phyloP scores from a whole-genome alignment of 2,113 vertebrate genomes.

The human (Homo sapiens) region DNA sequence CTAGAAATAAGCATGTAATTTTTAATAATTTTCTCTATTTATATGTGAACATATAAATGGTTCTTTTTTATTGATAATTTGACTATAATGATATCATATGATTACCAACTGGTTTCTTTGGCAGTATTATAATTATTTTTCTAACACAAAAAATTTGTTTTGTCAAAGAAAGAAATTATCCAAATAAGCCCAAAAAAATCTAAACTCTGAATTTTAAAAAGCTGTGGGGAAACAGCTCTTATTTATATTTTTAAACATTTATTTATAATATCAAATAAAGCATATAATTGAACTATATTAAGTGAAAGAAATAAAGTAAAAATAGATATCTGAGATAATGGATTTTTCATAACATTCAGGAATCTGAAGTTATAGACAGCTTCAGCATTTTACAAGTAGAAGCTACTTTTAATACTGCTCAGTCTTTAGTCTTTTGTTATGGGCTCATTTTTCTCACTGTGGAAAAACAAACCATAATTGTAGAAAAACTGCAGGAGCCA shows the following conservation, averaged over 20 bases:
- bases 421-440: not conserved
- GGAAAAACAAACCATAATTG: not conserved
- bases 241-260: not conserved
- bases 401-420: not conserved
- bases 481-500: not conserved
- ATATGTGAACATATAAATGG: not conserved
- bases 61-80: not conserved
- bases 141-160: not conserved
- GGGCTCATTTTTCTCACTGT: not conserved
- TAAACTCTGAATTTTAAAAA: conserved; percentile 20
- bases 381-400: not conserved
- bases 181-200: not conserved
- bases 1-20: not conserved
- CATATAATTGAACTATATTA: not conserved
- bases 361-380: not conserved
- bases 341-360: not conserved
- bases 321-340: not conserved
- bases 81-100: not conserved
- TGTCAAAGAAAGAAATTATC: not conserved
- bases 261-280: not conserved
- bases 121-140: not conserved
- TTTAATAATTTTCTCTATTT: not conserved
- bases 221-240: not conserved
- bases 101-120: not conserved
- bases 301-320: not conserved